Evolutionary conservation across 2,797 vertebrate genomes (phyloP), one percentile per base, ranked within the genome.

Genomic region (Kryptolebias ocellatus): DNA sequence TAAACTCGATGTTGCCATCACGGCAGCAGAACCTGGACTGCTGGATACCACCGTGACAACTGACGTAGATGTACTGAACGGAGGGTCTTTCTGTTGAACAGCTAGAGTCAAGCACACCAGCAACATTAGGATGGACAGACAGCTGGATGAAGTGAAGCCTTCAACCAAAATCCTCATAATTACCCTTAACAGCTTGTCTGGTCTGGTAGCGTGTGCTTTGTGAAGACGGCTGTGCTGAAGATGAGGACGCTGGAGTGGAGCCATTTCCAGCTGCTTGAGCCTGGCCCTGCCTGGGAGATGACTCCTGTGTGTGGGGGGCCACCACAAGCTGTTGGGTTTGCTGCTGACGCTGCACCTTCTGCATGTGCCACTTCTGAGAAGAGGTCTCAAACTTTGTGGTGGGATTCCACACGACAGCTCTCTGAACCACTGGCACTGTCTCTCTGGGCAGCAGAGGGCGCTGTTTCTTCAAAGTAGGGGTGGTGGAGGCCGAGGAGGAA

Each of bases 351-450:
- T 98, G 97, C 66, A 98, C 95, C 90, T 97, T 98, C 93, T 99
- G 97, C 97, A 98, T 96, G 93, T 98, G 97, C 98, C 97, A 99
- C 92, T 99, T 99, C 92, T 98, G 98, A 56, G 97, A 98, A 1
- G 97, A 97, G 0, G 96, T 98, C 92, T 99, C 97, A 91, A 98
- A 98, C 90, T 98, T 98, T 81, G 94, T 92, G 9, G 94, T 92
- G 45, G 97, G 95, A 88, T 96, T 99, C 97, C 97, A 99, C 85
- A 98, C 96, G 28, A 98, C 96, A 0, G 94, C 93, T 64, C 96
- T 94, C 92, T 98, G 96, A 82, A 97, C 96, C 51, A 96, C 96
- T 0, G 97, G 96, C 17, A 95, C 94, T 0, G 95, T 96, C 91
- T 99, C 98, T 86, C 98, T 95, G 34, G 97, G 97, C 79, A 99